Conservation (phyloP, 2,888 invertebrate species). For the Bellardia bayeri region DNA sequence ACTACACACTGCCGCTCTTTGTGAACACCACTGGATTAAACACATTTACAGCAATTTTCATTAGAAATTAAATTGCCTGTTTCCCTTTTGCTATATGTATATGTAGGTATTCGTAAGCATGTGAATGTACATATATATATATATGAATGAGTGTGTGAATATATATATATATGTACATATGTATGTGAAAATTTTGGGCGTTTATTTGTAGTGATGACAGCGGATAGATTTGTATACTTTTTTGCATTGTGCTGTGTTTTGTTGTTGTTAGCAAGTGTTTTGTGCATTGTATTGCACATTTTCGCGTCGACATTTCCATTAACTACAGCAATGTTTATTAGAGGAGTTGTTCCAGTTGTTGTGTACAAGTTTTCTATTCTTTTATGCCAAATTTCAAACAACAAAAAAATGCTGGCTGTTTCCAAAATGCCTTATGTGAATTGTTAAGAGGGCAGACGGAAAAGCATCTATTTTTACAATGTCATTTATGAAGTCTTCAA, state of each 20-base stretch:
- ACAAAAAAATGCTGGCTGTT: constrained; percentile 29
- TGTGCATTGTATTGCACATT: constrained; percentile 29
- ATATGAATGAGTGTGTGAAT: no score
- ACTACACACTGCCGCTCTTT: not conserved
- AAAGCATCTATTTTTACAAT: not conserved
- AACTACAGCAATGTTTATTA: constrained; percentile 53
- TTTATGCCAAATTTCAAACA: constrained; percentile 7
- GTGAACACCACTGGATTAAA: constrained; percentile 9
- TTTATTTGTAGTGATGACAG: not conserved
- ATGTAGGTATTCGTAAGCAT: not conserved
- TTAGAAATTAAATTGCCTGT: constrained; percentile 24
- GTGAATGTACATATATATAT: not conserved
- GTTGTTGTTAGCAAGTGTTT: constrained; percentile 9
- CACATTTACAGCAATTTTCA: constrained; percentile 41
- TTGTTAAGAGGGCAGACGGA: not conserved
- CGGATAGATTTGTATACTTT: not conserved
- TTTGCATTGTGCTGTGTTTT: not conserved
- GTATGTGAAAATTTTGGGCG: not conserved
- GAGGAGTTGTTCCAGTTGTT: constrained; percentile 40
- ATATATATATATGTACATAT: no score
- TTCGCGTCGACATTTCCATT: constrained; percentile 58
- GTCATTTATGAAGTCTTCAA: not conserved
- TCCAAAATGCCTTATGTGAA: constrained; percentile 4
- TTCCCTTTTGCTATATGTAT: not conserved
- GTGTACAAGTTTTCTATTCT: constrained; percentile 36